Evolutionary conservation across 2,797 vertebrate genomes (phyloP), one percentile per base, ranked within the genome.

Genomic region (Antennarius maculatus): DNA sequence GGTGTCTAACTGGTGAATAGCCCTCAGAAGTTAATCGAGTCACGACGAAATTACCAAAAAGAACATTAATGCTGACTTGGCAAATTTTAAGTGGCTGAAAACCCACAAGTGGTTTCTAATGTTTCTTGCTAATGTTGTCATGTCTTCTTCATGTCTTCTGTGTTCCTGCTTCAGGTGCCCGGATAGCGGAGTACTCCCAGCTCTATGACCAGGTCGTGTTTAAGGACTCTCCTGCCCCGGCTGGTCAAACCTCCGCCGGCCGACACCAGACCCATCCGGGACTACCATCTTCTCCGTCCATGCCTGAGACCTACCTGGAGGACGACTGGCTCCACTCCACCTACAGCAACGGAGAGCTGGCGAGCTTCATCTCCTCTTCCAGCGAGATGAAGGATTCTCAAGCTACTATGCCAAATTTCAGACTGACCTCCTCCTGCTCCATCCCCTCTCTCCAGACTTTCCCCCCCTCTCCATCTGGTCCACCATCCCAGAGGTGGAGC

Each of bases 121-220:
- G 41, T 27, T 41, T 43, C 27, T 10, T 45, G 53, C 37, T 55
- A 13, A 6, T 46, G 37, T 28, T 10, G 8, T 77, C 37, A 66
- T 37, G 48, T 39, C 0, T 42, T 65, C 6, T 65, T 69, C 29
- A 9, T 41, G 6, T 63, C 7, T 11, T 60, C 28, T 79, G n/a
- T 71, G 3, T 74, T 58, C 15, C 41, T 17, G 71, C 39, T 68
- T 31, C 52, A 99, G 98, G 98, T 90, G 97, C 97, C 54, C 95
- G 96, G 89, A 99, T 99, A 88, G 97, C 98, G 3, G 98, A 98
- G 83, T 99, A 99, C 89, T 98, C 97, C 12, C 96, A 98, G 53
- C 93, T 99, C 68, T 99, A 99, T 11, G 97, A 99, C 69, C 97
- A 99, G 91, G 93, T 98, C 13, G 89, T 95, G 79, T 98, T 97